Percentiles rank a stretch among this genome's conserved stretches.
phyloP scores from a whole-genome alignment of 2,113 vertebrate genomes.

The Aptenodytes forsteri region DNA sequence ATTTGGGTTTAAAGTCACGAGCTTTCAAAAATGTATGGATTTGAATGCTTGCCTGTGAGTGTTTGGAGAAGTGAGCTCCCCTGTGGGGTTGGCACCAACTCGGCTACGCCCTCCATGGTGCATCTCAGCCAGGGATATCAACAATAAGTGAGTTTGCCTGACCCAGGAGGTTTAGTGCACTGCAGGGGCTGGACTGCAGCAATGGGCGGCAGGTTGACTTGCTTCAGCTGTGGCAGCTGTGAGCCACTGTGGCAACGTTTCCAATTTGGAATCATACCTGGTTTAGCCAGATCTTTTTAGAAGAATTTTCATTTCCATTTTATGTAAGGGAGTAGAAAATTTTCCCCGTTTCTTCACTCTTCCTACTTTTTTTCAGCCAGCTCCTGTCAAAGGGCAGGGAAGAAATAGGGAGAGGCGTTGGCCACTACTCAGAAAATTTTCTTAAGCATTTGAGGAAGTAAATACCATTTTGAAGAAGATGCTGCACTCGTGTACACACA shows the following conservation, averaged over 20 bases:
- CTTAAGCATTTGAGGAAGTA: not conserved
- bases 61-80: not conserved
- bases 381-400: not conserved
- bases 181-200: not conserved
- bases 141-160: rapidly evolving
- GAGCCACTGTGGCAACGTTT: not conserved
- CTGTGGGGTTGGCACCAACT: not conserved
- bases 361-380: not conserved
- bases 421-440: not conserved
- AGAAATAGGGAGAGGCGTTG: not conserved
- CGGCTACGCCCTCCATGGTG: rapidly evolving
- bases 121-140: not conserved
- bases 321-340: not conserved
- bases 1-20: not conserved
- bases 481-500: rapidly evolving
- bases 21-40: not conserved
- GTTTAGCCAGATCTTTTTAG: not conserved
- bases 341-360: not conserved
- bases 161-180: not conserved
- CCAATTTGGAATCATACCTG: not conserved
- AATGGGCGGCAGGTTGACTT: not conserved
- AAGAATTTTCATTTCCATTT: not conserved
- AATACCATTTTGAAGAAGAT: not conserved
- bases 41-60: not conserved
- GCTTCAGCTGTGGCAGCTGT: not conserved